These are phyloP conservation scores for Hucho hucho DNA, from an alignment of 2,113 vertebrate species.

Conservation along the genomic window DNA sequence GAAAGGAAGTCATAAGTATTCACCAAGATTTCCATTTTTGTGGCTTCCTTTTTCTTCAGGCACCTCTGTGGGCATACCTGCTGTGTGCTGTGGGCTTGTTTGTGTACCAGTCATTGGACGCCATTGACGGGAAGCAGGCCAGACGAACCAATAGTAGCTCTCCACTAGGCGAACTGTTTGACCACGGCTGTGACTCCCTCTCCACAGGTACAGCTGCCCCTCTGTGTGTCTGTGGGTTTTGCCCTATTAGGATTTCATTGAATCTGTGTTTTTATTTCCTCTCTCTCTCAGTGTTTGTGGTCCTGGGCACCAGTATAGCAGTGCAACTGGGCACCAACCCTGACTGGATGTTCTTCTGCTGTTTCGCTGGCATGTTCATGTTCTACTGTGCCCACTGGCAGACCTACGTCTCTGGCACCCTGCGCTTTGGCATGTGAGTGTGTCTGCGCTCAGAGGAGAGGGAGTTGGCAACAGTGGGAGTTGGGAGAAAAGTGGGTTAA, in stretches of 20 bases:
- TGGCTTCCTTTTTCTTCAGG: conserved; percentile 68
- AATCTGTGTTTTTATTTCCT: not conserved
- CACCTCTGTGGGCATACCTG: conserved; percentile 94
- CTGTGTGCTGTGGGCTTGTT: conserved; percentile 93
- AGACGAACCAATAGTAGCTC: conserved; percentile 96
- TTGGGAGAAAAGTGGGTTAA: too few relatives aligned
- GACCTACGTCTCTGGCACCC: conserved; percentile 95
- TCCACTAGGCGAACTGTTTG: conserved; percentile 95
- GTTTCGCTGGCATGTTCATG: conserved; percentile 98
- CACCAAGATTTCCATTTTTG: not conserved
- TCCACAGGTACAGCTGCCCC: conserved; percentile 85
- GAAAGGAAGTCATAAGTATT: not conserved
- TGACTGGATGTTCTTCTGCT: conserved; percentile 99
- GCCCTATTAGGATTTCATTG: not conserved
- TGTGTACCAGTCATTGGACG: conserved; percentile 96
- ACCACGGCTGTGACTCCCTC: conserved; percentile 97
- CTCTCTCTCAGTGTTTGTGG: conserved; percentile 89
- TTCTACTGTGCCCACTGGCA: conserved; percentile 99
- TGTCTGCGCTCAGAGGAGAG: not conserved
- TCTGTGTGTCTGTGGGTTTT: not conserved
- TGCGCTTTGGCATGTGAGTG: conserved; percentile 98
- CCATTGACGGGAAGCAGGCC: conserved; percentile 97
- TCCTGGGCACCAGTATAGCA: conserved; percentile 94
- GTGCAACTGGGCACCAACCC: conserved; percentile 96
- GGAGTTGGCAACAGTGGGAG: not conserved